Percentiles rank a stretch among this genome's conserved stretches.
Evolutionary conservation across 2,113 vertebrate genomes (phyloP).

Genomic region (Mobula hypostoma): DNA sequence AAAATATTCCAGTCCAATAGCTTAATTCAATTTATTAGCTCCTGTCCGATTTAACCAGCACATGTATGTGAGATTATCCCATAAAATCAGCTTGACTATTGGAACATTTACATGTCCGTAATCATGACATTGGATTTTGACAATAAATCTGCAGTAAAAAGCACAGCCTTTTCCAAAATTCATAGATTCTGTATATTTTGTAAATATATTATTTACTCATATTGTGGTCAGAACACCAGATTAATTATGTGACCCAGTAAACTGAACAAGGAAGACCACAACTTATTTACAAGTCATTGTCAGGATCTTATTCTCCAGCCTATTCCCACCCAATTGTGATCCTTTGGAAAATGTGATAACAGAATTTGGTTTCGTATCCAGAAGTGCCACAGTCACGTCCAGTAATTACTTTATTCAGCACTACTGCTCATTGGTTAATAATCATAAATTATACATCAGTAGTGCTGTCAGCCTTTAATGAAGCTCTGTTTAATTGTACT

Average conservation of each 20-base stretch:
- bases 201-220: background rate
- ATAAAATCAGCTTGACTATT: conserved; percentile 43
- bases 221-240: background rate
- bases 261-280: background rate
- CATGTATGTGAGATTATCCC: conserved; percentile 46
- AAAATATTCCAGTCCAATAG: conserved; percentile 42
- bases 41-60: conserved; percentile 48
- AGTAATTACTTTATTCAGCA: background rate
- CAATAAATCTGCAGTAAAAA: background rate
- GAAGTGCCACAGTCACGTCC: background rate
- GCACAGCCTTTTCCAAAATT: background rate
- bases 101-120: conserved; percentile 31
- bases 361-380: background rate
- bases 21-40: conserved; percentile 37
- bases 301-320: background rate
- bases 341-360: background rate
- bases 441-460: background rate
- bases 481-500: background rate
- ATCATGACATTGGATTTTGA: background rate
- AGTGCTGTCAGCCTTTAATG: background rate
- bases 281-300: background rate
- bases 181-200: background rate
- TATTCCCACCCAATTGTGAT: background rate
- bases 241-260: background rate
- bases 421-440: background rate